Percentiles rank a stretch among this genome's conserved stretches.
These are phyloP conservation scores for Trichomycterus rosablanca DNA, from an alignment of 2,113 vertebrate species.

Conservation along the genomic window DNA sequence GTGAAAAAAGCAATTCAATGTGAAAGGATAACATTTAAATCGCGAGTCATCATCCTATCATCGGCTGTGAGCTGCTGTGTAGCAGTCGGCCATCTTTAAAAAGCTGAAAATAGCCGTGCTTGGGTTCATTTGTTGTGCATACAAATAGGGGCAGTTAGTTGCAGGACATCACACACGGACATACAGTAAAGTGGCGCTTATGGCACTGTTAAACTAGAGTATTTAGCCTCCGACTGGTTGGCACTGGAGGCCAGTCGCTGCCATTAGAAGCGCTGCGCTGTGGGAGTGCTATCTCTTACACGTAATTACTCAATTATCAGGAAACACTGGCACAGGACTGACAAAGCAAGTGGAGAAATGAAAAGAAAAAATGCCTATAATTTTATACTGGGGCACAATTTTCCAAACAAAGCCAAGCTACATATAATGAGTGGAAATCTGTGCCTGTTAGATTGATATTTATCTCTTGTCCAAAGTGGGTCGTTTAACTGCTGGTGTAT, in stretches of 20 bases:
- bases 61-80: slow-evolving; percentile 15
- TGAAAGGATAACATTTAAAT: slow-evolving; percentile 16
- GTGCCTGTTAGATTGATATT: neutral
- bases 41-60: slow-evolving; percentile 37
- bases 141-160: slow-evolving; percentile 31
- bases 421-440: neutral
- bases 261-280: slow-evolving; percentile 52
- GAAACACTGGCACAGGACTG: slow-evolving; percentile 58
- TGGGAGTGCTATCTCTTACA: slow-evolving; percentile 63
- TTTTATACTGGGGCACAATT: neutral
- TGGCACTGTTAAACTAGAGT: slow-evolving; percentile 47
- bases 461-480: neutral
- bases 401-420: slow-evolving; percentile 3
- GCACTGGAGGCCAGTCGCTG: slow-evolving; percentile 32
- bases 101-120: slow-evolving; percentile 16
- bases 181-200: slow-evolving; percentile 10
- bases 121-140: slow-evolving; percentile 27
- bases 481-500: neutral
- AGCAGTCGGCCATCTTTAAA: slow-evolving; percentile 26
- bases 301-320: slow-evolving; percentile 67
- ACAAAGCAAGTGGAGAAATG: slow-evolving; percentile 44
- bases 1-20: slow-evolving; percentile 6
- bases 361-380: neutral
- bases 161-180: slow-evolving; percentile 16
- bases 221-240: slow-evolving; percentile 50